Base-by-base conservation (phyloP, 2,113 vertebrate species). In the Lepisosteus osseus region DNA sequence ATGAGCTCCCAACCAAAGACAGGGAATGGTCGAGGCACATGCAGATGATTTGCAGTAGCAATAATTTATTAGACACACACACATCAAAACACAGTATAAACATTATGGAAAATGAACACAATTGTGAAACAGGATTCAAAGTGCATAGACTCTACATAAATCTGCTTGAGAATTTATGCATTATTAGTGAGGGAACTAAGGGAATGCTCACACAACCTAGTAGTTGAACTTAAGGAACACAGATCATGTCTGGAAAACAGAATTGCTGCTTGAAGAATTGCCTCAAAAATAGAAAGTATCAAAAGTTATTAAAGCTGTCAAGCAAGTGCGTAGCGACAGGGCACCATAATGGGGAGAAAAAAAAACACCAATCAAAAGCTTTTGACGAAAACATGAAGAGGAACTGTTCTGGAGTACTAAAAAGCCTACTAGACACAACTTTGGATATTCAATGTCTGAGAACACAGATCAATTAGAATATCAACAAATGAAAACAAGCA, bases 391-490 rank as follows among this genome's bases (percentile, higher is more conserved):
- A 51, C 9, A 1, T 51, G 5, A 9, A 51, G 47, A 51, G 47
- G 5, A 29, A 41, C 61, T 17, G 61, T 7, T 17, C 61, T 1
- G 61, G 77, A 84, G 78, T 74, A 79, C 80, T 83, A 81, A 86
- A 78, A 79, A 76, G 84, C 70, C 77, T 77, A 83, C 80, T 82
- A 83, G 84, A 83, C 78, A 69, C 69, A 15, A 15, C 42, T 61
- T 42, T 54, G 6, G 7, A 7, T 70, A 17, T 44, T 41, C 44
- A 41, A 13, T 57, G 44, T 54, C 78, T 76, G 83, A 84, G 83
- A 83, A 82, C 84, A 80, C 83, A 82, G 82, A 86, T 86, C 85
- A 86, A 86, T 86, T 85, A 87, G 83, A 83, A 85, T 78, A 85
- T 85, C 80, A 86, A 83, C 81, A 83, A 84, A 85, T 79, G 69